Evolutionary conservation across 64 coral and sea anemone genomes (phyloP), one percentile per base, ranked within the genome.

Genomic region (Dendronephthya gigantea): DNA sequence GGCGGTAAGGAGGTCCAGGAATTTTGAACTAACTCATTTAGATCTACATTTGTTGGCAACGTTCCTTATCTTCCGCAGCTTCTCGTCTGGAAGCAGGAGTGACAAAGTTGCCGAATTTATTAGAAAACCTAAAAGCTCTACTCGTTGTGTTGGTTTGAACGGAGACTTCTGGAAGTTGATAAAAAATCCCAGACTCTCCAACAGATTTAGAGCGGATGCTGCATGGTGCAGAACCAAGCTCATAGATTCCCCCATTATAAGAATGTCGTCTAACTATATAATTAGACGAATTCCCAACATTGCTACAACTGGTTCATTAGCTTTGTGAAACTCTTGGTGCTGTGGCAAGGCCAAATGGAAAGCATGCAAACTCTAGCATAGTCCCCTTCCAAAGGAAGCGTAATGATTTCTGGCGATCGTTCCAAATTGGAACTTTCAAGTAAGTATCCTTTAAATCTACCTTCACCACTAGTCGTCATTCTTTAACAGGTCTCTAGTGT

Each of bases 81-180:
- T 70, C 27, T 70, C 66, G 66, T n/a, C n/a, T 22, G 66, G 66
- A 12, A 70, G 30, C 30, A 12, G 17, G 9, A 70, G 66, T 70
- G 66, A 70, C 66, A 70, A n/a, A 70, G 66, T 70, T 70, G 27
- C 66, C 27, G 66, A 70, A 70, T 70, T 70, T 70, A 70, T 70
- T n/a, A 70, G 7, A 32, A 70, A 70, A n/a, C 66, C 66, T 70
- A 70, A 70, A 70, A 70, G 27, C n/a, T 70, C 66, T 8, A 70
- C 27, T 32, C 27, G 19, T 32, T 70, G 66, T 7, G 6, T 32
- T 70, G 66, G 66, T 8, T 9, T 70, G 23, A 55, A 23, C 23
- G 9, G 50, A 55, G 10, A 55, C 23, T 55, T 55, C 10, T 23
- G 50, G 23, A 12, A 55, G 23, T 55, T 55, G 50, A 55, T 55